Percentiles rank a stretch among this genome's conserved stretches.
These are phyloP conservation scores for Tetramorium alpestre DNA, from an alignment of 1,140 invertebrate genomes.

Conservation along the genomic window DNA sequence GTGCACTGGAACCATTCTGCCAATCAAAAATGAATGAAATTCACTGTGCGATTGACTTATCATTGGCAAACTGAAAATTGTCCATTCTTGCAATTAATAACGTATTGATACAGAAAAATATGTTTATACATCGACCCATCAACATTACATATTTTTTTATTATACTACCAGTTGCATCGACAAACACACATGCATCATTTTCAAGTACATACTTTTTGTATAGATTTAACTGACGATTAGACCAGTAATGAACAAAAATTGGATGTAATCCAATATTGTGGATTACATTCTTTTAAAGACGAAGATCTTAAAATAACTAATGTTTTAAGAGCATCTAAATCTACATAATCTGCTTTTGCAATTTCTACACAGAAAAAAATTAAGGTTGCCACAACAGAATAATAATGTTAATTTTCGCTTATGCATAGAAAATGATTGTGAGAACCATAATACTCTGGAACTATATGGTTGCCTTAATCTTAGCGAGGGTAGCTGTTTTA, in stretches of 20 bases:
- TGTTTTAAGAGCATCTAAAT: not conserved
- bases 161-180: not conserved
- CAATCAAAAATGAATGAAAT: not conserved
- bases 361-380: not conserved
- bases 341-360: not conserved
- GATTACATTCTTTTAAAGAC: not conserved
- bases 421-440: too few species aligned
- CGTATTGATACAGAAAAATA: slow-evolving; percentile 1
- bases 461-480: too few species aligned
- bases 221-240: not conserved
- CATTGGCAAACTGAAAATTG: slow-evolving; percentile 20
- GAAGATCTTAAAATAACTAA: not conserved
- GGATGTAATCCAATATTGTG: slow-evolving; percentile 26
- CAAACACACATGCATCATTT: not conserved
- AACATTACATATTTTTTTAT: not conserved
- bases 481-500: too few species aligned
- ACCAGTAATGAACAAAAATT: slow-evolving; percentile 10
- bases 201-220: not conserved
- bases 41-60: not conserved
- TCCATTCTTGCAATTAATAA: not conserved
- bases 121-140: not conserved
- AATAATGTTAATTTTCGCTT: too few species aligned
- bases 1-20: slow-evolving; percentile 1
- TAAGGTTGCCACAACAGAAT: too few species aligned
- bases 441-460: too few species aligned